Base-by-base conservation (phyloP, 2,113 vertebrate species). In the Cygnus buccinator region DNA sequence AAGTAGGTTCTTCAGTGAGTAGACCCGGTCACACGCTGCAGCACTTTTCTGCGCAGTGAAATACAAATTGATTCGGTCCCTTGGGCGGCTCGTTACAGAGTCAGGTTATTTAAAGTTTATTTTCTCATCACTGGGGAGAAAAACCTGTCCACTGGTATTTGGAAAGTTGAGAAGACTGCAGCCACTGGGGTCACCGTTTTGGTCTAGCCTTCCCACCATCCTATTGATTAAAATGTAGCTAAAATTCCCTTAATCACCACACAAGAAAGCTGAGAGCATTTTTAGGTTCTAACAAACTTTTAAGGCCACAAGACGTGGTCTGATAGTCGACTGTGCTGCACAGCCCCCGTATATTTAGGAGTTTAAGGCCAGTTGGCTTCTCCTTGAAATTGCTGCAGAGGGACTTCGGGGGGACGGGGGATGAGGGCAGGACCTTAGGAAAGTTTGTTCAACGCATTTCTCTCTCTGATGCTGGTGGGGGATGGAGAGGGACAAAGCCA, bases 171-270 rank as follows among this genome's bases (percentile, higher is more conserved):
- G 43, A 80, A 52, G 31, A 21, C 55, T 63, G 39, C 33, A 90
- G 65, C 43, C 58, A 68, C 68, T 15, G 15, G 33, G 91, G 61
- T 28, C n/a, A 57, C 41, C 8, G 13, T 6, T 87, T 61, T 44
- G 62, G 58, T 82, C 9, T 17, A 44, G 39, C 39, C 66, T 77
- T 46, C 58, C 21, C 35, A 68, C 55, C 52, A 81, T 3, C 44
- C 2, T 0, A 17, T 57, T 93, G 90, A 96, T 84, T 96, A 92
- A 84, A 93, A 84, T 79, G 35, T 44, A 67, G 41, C 37, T 92
- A 19, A 87, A 75, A 52, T 59, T 87, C 73, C 91, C 55, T 78
- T 89, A 75, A 68, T 76, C 13, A 5, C 82, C 37, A 35, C 2
- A 5, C 52, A 86, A 84, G 67, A 84, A 83, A 92, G 66, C 58